These are phyloP conservation scores for Contarinia nasturtii DNA, from an alignment of 1,140 invertebrate species.

Conservation along the genomic window DNA sequence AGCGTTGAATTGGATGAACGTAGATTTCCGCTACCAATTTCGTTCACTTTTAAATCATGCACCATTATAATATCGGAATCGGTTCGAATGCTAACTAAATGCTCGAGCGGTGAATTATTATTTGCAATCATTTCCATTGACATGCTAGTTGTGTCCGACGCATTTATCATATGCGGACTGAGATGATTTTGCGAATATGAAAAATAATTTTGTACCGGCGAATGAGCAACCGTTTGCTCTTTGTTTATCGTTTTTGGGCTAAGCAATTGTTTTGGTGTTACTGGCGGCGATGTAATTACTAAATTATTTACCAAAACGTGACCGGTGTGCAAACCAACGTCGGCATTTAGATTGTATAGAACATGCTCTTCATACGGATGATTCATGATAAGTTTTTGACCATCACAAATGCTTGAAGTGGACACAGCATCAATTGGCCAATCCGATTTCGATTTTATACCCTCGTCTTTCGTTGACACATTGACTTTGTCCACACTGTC, in stretches of 20 bases:
- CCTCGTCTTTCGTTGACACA: neutral
- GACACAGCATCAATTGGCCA: no score
- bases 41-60: neutral
- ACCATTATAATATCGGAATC: no score
- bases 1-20: neutral
- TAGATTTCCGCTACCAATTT: neutral
- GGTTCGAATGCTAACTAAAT: neutral
- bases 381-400: neutral
- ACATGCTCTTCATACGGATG: neutral
- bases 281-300: neutral
- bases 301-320: conserved; percentile 1
- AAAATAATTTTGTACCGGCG: neutral
- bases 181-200: neutral
- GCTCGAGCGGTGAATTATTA: neutral
- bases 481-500: neutral
- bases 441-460: no score
- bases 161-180: neutral
- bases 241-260: neutral
- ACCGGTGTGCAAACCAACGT: neutral
- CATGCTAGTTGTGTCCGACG: neutral
- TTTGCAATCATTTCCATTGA: neutral
- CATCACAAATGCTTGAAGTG: neutral
- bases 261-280: neutral
- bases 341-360: neutral
- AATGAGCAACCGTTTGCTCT: neutral